Conservation (phyloP, 1,140 invertebrate genomes). For the Psix sp. region DNA sequence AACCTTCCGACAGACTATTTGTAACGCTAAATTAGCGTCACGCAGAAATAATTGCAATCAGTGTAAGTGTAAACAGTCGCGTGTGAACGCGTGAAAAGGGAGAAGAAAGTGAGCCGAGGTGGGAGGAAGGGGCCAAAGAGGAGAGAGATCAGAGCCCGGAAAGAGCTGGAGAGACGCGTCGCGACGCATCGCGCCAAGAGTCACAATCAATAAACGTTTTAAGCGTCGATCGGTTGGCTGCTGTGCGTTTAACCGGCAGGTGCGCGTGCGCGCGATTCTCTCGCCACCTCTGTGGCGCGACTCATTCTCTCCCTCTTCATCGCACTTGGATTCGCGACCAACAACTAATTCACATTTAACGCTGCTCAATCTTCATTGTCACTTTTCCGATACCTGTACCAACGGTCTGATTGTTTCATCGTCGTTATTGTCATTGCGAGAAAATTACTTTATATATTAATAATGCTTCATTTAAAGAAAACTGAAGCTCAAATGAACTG, state of each 20-base stretch:
- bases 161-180: conserved; percentile 55
- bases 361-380: too few species aligned
- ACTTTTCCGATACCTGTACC: too few species aligned
- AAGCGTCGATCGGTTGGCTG: conserved; percentile 36
- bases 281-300: neutral
- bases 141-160: conserved; percentile 55
- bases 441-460: too few species aligned
- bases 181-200: conserved; percentile 50
- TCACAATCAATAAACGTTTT: conserved; percentile 65
- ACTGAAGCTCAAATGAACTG: too few species aligned
- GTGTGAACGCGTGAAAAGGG: conserved; percentile 37
- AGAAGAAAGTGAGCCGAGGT: neutral
- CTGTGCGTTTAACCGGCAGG: conserved; percentile 8
- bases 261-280: conserved; percentile 62
- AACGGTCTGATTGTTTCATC: too few species aligned
- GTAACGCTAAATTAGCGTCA: too few species aligned
- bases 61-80: conserved; percentile 35
- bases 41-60: conserved; percentile 6
- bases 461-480: too few species aligned
- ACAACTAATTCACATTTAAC: too few species aligned
- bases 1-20: too few species aligned
- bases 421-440: too few species aligned
- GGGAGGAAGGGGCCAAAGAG: conserved; percentile 17
- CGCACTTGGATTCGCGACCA: neutral
- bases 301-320: neutral